Percentiles rank a stretch among this genome's conserved stretches.
Conservation (phyloP, 2,888 invertebrate genomes). For the Heliconius ethilla region DNA sequence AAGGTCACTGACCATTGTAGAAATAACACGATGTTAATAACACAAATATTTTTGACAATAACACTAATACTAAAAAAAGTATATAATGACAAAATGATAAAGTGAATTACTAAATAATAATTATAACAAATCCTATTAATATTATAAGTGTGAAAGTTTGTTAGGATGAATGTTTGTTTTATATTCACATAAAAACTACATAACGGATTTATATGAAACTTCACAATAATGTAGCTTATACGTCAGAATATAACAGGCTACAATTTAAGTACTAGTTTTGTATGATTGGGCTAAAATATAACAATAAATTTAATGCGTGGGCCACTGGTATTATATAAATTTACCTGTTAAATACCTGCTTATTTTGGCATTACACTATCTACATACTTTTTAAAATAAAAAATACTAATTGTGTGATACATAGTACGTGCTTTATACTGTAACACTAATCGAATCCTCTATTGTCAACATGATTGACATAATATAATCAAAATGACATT, state of each 20-base stretch:
- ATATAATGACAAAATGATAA: neutral
- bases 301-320: no score
- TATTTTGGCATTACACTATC: neutral
- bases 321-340: no score
- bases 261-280: no score
- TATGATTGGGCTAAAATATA: no score
- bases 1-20: constrained; percentile 41
- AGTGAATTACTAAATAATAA: no score
- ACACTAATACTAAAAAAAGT: neutral
- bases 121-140: no score
- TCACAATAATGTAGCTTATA: no score
- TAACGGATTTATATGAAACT: no score
- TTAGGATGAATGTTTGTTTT: no score
- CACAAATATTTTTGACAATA: neutral
- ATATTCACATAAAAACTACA: no score
- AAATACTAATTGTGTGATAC: neutral
- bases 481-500: neutral
- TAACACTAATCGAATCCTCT: neutral
- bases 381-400: neutral
- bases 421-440: neutral
- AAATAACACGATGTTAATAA: constrained; percentile 5
- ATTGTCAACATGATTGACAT: neutral
- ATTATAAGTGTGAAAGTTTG: no score
- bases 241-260: no score
- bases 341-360: neutral